These are phyloP conservation scores for Turdus rufiventris DNA, from an alignment of 2,113 vertebrate genomes.

Conservation along the genomic window DNA sequence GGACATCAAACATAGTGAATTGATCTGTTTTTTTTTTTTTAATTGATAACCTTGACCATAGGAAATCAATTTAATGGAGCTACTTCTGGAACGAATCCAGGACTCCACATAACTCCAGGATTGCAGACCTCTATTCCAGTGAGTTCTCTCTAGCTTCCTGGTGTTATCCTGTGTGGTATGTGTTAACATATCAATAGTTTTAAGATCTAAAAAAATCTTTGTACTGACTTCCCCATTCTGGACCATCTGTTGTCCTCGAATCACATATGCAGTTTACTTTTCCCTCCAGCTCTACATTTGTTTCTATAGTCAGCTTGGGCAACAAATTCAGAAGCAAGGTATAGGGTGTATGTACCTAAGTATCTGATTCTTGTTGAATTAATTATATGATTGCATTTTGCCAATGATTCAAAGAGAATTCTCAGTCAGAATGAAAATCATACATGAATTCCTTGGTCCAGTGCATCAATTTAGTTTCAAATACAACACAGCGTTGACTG, in stretches of 20 bases:
- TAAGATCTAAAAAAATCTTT: constrained; percentile 26
- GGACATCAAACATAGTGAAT: neutral
- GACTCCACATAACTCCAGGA: neutral
- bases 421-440: neutral
- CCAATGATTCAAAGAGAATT: neutral
- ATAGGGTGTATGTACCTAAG: neutral
- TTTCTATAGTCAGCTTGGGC: neutral
- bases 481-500: neutral
- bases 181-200: constrained; percentile 36
- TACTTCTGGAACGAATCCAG: neutral
- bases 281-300: neutral
- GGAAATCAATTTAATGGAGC: neutral
- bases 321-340: neutral
- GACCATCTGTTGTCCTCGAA: constrained; percentile 44
- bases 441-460: neutral
- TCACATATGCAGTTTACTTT: constrained; percentile 4
- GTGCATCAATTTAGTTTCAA: neutral
- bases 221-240: neutral
- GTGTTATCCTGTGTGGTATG: constrained; percentile 1
- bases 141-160: neutral
- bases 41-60: neutral
- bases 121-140: neutral
- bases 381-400: neutral
- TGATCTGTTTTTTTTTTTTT: neutral
- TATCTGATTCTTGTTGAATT: neutral